Evolutionary conservation across 92 coral and sea anemone species (phyloP).

Genomic region (Diadumene lineata): DNA sequence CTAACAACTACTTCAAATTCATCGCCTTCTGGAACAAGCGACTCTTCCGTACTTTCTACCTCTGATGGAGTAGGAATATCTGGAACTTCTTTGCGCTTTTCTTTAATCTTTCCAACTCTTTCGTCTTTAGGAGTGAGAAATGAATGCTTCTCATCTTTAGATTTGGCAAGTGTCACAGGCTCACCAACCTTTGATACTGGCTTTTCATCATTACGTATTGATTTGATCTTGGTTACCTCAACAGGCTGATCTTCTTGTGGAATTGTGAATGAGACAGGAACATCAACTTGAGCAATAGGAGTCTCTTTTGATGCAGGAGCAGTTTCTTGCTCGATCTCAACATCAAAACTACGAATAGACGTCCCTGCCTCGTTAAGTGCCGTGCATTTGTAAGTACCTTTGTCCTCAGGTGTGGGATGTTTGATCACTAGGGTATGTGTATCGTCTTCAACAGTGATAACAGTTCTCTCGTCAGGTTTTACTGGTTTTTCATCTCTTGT

Average conservation of each 20-base stretch:
- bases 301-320: too few relatives aligned
- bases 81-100: slow-evolving; percentile 27
- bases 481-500: slow-evolving; percentile 44
- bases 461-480: slow-evolving; percentile 22
- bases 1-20: slow-evolving; percentile 7
- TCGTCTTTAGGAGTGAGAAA: slow-evolving; percentile 41
- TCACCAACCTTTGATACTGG: slow-evolving; percentile 17
- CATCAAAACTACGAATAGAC: slow-evolving; percentile 22
- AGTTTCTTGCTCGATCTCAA: slow-evolving; percentile 2
- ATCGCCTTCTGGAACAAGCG: neutral
- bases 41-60: slow-evolving; percentile 5
- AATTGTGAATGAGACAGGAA: neutral
- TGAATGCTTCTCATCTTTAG: too few relatives aligned
- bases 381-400: slow-evolving; percentile 45
- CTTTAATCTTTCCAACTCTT: slow-evolving; percentile 33
- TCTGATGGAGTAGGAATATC: slow-evolving; percentile 24
- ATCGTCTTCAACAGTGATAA: slow-evolving; percentile 38
- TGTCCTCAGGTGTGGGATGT: slow-evolving; percentile 39
- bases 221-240: neutral
- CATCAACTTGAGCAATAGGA: neutral
- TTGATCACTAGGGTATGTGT: slow-evolving; percentile 42
- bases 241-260: slow-evolving; percentile 26
- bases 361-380: slow-evolving; percentile 26
- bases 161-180: slow-evolving; percentile 56
- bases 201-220: slow-evolving; percentile 25